Base-by-base conservation (phyloP, 2,113 vertebrate species). In the Cyanoderma ruficeps region DNA sequence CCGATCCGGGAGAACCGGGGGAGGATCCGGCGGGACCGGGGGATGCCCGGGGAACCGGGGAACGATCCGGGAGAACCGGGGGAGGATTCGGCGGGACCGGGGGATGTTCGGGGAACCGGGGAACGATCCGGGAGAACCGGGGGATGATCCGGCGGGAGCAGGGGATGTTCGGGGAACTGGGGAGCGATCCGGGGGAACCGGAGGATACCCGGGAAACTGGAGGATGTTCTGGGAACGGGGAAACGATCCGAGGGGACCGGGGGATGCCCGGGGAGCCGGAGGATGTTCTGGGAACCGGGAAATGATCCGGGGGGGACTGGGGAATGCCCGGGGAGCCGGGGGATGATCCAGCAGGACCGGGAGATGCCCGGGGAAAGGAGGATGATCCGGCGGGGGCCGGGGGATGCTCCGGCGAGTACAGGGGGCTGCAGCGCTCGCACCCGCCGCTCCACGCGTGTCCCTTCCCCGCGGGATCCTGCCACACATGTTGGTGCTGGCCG, bases 231-330 rank as follows among this genome's bases (percentile, higher is more conserved):
- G 47, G 47, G 47, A 7, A 52, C 7, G 7, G 44, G 44, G 15
- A 9, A 25, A 9, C 9, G 27, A 2, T n/a, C 28, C 14, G 14
- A 15, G 3, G 27, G 46, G 3, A 42, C 13, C 7, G 49, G 12
- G 60, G 14, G 13, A 3, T 53, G 33, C 2, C 6, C 20, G 6
- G 3, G 3, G n/a, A 47, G n/a, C n/a, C n/a, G n/a, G n/a, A n/a
- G n/a, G n/a, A n/a, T n/a, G n/a, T n/a, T n/a, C n/a, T n/a, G n/a
- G n/a, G n/a, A n/a, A 12, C 46, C 20, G 46, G 21, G 19, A 6
- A 13, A 23, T 3, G 15, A 47, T 24, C 15, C 15, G 5, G 33
- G n/a, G 37, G 37, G 37, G 37, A 37, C 37, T 37, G 37, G 37
- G 37, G 37, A 37, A 27, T 46, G 31, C 7, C 6, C 13, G 6